Evolutionary conservation across 1,140 invertebrate species (phyloP).

Genomic region (Antheraea mylitta): DNA sequence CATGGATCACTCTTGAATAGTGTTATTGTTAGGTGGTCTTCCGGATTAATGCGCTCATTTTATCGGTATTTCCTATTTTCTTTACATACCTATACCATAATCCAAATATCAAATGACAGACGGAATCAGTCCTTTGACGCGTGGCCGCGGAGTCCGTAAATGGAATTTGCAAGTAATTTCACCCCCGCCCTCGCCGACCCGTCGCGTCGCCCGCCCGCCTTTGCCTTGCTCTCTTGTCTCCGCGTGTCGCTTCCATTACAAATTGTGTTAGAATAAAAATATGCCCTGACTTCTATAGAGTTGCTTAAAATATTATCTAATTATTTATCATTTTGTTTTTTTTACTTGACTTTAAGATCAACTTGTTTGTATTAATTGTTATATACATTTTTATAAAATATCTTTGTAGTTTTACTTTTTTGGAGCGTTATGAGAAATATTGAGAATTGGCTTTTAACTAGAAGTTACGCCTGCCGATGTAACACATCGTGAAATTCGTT

Average conservation of each 20-base stretch:
- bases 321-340: neutral
- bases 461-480: too few species aligned
- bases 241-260: slow-evolving; percentile 75
- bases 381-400: neutral
- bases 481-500: too few species aligned
- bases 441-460: too few species aligned
- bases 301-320: slow-evolving; percentile 19
- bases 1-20: too few species aligned
- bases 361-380: slow-evolving; percentile 6
- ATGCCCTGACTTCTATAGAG: slow-evolving; percentile 49
- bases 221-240: slow-evolving; percentile 66
- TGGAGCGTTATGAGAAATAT: too few species aligned
- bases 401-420: too few species aligned
- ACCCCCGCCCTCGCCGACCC: slow-evolving; percentile 38
- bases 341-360: neutral
- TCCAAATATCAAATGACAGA: slow-evolving; percentile 27
- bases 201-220: slow-evolving; percentile 33
- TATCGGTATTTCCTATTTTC: neutral
- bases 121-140: slow-evolving; percentile 47
- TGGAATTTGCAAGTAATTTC: slow-evolving; percentile 77
- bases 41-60: too few species aligned
- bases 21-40: too few species aligned
- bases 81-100: slow-evolving; percentile 13
- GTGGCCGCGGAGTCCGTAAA: slow-evolving; percentile 62
- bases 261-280: slow-evolving; percentile 79